Conservation (phyloP, 2,113 vertebrate species). For the Panthera leo region DNA sequence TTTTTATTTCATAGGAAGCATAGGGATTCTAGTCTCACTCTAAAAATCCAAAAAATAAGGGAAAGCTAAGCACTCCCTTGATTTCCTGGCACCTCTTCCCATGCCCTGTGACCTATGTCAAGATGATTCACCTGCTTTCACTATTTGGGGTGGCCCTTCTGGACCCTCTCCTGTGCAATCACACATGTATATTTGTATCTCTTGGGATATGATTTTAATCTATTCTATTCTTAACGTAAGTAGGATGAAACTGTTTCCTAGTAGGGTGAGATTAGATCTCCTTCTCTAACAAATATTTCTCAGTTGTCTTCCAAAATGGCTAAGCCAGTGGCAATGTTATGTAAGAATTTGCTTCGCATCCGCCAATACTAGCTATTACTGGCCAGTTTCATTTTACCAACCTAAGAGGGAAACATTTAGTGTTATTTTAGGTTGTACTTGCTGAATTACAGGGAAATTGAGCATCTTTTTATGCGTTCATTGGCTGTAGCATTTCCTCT, state of each 20-base stretch:
- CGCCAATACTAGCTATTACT: background rate
- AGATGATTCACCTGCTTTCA: background rate
- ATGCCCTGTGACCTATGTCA: background rate
- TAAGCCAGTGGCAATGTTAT: background rate
- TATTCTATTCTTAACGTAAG: background rate
- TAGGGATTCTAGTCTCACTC: background rate
- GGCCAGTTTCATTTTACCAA: background rate
- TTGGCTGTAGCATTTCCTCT: background rate
- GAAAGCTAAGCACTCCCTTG: background rate
- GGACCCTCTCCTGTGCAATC: background rate
- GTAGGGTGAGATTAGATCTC: background rate
- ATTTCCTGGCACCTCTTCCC: no score
- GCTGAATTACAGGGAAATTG: background rate
- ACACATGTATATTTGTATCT: background rate
- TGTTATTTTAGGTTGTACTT: background rate
- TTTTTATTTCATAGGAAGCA: background rate
- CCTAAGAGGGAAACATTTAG: background rate
- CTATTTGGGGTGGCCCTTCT: background rate
- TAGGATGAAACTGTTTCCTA: background rate
- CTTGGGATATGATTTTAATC: background rate
- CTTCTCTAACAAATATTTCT: background rate
- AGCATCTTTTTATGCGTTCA: background rate
- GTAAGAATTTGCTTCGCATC: background rate
- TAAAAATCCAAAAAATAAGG: background rate
- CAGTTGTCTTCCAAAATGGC: background rate